Conservation (phyloP, 2,113 vertebrate genomes). For the Irena cyanogastra region DNA sequence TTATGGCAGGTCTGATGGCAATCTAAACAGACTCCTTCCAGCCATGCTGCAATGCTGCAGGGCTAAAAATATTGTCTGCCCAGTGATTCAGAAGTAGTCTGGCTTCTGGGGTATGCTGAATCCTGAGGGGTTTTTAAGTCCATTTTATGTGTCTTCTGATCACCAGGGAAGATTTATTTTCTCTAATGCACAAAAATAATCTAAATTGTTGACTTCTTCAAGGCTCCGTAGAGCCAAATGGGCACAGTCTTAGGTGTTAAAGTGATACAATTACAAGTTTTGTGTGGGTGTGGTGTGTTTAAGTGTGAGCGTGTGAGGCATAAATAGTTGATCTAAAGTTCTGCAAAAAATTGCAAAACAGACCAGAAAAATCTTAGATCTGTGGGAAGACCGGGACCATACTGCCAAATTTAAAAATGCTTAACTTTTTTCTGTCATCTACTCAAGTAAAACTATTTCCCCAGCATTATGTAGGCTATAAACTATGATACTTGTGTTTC, state of each 20-base stretch:
- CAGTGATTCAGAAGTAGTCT: neutral
- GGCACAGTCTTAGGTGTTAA: neutral
- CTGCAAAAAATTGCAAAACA: conserved; percentile 4
- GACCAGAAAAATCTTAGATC: neutral
- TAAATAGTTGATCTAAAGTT: neutral
- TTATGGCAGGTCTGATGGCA: neutral
- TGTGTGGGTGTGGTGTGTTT: neutral
- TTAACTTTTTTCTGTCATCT: neutral
- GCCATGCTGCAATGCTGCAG: neutral
- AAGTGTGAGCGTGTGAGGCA: neutral
- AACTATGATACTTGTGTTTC: neutral
- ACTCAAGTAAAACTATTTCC: neutral
- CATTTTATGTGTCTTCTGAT: neutral
- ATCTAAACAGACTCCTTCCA: neutral
- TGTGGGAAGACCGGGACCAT: neutral
- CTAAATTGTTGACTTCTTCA: neutral
- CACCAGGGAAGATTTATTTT: neutral
- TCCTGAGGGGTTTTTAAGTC: neutral
- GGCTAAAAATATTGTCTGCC: neutral
- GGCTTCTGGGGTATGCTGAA: neutral
- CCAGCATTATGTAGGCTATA: neutral
- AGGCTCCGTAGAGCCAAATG: neutral
- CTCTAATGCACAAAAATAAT: neutral
- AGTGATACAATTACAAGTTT: neutral
- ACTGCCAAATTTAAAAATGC: neutral